Evolutionary conservation across 2,888 invertebrate species (phyloP).

Genomic region (Chrysina gloriosa): DNA sequence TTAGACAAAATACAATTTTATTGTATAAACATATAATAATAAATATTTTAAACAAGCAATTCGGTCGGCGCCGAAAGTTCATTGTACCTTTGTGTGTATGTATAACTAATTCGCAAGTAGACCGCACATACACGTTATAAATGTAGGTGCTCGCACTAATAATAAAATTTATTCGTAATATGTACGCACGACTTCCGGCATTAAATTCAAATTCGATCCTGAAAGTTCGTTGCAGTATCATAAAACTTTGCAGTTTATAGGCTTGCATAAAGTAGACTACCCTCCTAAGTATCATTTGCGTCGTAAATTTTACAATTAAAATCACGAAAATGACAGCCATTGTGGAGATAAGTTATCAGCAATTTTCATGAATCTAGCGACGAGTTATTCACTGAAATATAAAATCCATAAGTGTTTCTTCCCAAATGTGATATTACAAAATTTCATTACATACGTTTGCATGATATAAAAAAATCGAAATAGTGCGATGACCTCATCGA

Average conservation of each 20-base stretch:
- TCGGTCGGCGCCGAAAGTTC: constrained; percentile 24
- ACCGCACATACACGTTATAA: constrained; percentile 9
- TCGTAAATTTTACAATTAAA: constrained; percentile 5
- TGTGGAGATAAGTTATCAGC: not conserved
- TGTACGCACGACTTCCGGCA: constrained; percentile 13
- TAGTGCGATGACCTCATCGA: not conserved
- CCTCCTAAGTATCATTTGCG: constrained; percentile 15
- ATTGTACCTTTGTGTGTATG: constrained; percentile 8
- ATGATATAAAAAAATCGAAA: not conserved
- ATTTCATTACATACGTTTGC: too few relatives aligned
- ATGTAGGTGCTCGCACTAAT: not conserved
- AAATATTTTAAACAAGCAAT: constrained; percentile 9
- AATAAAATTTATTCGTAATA: constrained; percentile 22
- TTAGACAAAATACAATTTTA: not conserved
- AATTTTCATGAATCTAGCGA: not conserved
- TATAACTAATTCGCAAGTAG: constrained; percentile 10
- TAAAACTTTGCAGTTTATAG: constrained; percentile 12
- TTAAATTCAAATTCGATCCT: constrained; percentile 16
- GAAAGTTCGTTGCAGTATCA: constrained; percentile 5
- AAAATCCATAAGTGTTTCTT: too few relatives aligned
- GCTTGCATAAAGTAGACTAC: constrained; percentile 13
- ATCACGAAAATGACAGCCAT: not conserved
- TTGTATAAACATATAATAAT: not conserved
- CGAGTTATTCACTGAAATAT: too few relatives aligned
- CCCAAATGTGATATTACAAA: too few relatives aligned